Evolutionary conservation across 2,888 invertebrate genomes (phyloP), one percentile per base, ranked within the genome.

Genomic region (Bugula neritina): DNA sequence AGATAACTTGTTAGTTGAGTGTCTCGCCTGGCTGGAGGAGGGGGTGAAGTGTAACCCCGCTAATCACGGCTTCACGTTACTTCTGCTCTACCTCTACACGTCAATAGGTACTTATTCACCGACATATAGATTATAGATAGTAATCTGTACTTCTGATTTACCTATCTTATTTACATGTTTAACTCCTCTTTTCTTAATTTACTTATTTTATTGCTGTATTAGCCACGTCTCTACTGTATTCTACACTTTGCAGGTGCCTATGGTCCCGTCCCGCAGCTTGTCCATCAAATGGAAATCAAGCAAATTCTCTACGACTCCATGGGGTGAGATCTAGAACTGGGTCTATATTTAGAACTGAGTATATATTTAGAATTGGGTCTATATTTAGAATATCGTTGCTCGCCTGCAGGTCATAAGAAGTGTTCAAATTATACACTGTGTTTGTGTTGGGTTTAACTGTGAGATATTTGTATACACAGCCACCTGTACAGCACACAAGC

Each of bases 221-320:
- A 43, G 43, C 17, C 10, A 10, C 5, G 43, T n/a, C n/a, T n/a
- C n/a, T 17, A 43, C 43, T 43, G 43, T 43, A 17, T 43, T 43
- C 17, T 17, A 43, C 5, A 29, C 27, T 74, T 77, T 75, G 63
- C 79, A 84, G 93, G 93, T 74, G 91, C 90, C 76, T 89, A 89
- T 31, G 84, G 89, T 70, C 90, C 90, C 0, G 92, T 92, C 35
- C 90, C 90, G 78, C 87, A 87, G 71, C 87, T 90, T 78, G 92
- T 91, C 84, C 89, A 90, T 77, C 88, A 88, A 72, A 86, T 97
- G 80, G 95, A 96, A 80, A 88, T 93, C 73, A 97, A 97, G 85
- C 94, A 96, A 85, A 89, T 96, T 77, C 95, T 95, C 85, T 87
- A 94, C 81, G 93, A 95, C 83, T 92, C 95, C 0, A 86, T 97